These are phyloP conservation scores for Pempheris klunzingeri DNA, from an alignment of 2,797 vertebrate genomes.

Conservation along the genomic window DNA sequence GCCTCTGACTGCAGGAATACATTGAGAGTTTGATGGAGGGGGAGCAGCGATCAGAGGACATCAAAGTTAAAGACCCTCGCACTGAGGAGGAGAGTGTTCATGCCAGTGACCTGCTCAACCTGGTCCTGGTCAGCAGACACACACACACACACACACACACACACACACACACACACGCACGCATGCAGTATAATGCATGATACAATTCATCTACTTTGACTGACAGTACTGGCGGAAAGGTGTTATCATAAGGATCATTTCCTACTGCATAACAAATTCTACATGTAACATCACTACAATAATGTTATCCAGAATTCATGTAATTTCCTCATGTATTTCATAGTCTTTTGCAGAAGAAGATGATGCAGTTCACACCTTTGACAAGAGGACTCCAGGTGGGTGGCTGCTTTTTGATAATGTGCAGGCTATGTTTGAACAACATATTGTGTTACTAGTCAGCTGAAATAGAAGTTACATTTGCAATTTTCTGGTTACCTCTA, in stretches of 20 bases:
- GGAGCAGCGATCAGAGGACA: slow-evolving; percentile 84
- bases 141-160: not conserved
- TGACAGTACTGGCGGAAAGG: not conserved
- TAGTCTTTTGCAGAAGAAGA: slow-evolving; percentile 86
- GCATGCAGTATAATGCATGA: not conserved
- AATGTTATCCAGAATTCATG: not conserved
- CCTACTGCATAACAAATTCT: not conserved
- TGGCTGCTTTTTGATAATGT: not conserved
- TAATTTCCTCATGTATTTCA: slow-evolving; percentile 6
- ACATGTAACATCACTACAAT: not conserved
- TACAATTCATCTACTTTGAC: not conserved
- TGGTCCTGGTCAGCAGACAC: slow-evolving; percentile 83
- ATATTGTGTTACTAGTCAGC: not conserved
- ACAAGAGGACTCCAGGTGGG: slow-evolving; percentile 66
- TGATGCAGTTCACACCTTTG: slow-evolving; percentile 54
- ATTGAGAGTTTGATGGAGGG: slow-evolving; percentile 87
- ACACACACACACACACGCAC: slow-evolving; percentile 9
- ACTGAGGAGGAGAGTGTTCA: slow-evolving; percentile 82
- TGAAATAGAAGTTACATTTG: slow-evolving; percentile 6
- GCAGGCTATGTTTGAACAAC: not conserved
- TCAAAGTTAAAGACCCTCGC: slow-evolving; percentile 88
- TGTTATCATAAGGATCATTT: not conserved
- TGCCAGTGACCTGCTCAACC: slow-evolving; percentile 83
- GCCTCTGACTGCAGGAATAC: slow-evolving; percentile 85
- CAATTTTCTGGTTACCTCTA: not conserved